Evolutionary conservation across 2,113 vertebrate species (phyloP).

Genomic region (Rutilus rutilus): DNA sequence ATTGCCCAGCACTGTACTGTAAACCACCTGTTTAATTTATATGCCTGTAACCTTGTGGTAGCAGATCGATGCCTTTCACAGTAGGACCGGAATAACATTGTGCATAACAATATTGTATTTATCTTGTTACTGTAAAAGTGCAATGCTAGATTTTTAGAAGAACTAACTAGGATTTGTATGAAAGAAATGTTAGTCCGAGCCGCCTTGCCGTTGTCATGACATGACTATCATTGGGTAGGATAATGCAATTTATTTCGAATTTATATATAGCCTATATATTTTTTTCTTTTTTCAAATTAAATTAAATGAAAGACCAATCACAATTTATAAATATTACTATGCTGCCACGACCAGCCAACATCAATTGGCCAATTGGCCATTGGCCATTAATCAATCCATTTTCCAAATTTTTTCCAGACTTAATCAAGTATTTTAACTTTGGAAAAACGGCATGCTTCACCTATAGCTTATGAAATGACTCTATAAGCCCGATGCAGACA

Average conservation of each 20-base stretch:
- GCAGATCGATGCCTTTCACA: background rate
- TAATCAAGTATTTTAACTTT: background rate
- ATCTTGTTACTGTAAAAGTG: background rate
- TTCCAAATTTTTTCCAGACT: background rate
- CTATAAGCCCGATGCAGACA: background rate
- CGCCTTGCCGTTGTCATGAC: background rate
- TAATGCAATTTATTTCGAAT: too few relatives aligned
- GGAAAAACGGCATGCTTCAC: background rate
- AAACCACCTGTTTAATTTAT: constrained; percentile 15
- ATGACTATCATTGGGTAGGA: too few relatives aligned
- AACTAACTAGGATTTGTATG: background rate
- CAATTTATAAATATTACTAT: too few relatives aligned
- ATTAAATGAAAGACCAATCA: too few relatives aligned
- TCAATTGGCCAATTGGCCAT: too few relatives aligned
- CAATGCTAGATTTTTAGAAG: background rate
- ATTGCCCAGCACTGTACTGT: background rate
- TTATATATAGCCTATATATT: too few relatives aligned
- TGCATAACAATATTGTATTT: constrained; percentile 8
- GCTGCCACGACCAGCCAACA: background rate
- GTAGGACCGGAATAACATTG: background rate
- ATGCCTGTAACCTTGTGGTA: background rate
- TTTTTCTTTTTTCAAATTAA: too few relatives aligned
- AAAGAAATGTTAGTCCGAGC: background rate
- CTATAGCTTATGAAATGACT: background rate
- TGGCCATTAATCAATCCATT: background rate